Conservation (phyloP, 1,140 invertebrate species). For the Pseudomyrmex gracilis region DNA sequence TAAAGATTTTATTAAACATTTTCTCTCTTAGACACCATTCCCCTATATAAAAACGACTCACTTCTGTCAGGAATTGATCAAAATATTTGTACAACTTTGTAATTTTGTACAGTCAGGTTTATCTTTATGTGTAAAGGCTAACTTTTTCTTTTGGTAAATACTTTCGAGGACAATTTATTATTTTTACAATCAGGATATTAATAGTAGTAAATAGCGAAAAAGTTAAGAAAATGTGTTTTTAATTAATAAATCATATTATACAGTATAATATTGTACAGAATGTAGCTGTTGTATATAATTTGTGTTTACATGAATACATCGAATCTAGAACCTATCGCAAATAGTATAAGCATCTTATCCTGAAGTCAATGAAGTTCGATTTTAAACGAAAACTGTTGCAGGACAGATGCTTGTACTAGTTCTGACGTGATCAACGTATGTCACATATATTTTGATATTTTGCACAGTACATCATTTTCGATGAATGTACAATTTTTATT, state of each 20-base stretch:
- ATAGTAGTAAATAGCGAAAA: slow-evolving; percentile 23
- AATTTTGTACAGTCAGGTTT: slow-evolving; percentile 54
- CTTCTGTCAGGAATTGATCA: slow-evolving; percentile 23
- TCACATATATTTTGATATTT: slow-evolving; percentile 48
- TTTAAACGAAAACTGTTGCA: background rate
- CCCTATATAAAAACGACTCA: slow-evolving; percentile 34
- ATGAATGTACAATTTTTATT: slow-evolving; percentile 40
- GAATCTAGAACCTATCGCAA: slow-evolving; percentile 7
- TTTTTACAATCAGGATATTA: slow-evolving; percentile 36
- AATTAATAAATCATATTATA: slow-evolving; percentile 47
- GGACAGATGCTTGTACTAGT: slow-evolving; percentile 26
- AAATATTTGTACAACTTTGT: slow-evolving; percentile 34
- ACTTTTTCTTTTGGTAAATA: slow-evolving; percentile 18
- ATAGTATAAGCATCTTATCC: slow-evolving; percentile 30
- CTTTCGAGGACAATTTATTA: background rate
- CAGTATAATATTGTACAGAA: slow-evolving; percentile 47
- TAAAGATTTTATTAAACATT: background rate
- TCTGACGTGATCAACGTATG: background rate
- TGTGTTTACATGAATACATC: slow-evolving; percentile 1
- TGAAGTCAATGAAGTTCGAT: background rate
- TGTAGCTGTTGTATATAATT: slow-evolving; percentile 17
- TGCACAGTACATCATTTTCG: slow-evolving; percentile 17
- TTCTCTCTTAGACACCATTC: slow-evolving; percentile 30
- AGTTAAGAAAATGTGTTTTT: slow-evolving; percentile 39
- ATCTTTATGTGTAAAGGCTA: slow-evolving; percentile 41